Evolutionary conservation across 2,888 invertebrate genomes (phyloP), one percentile per base, ranked within the genome.

Genomic region (Chelonus formosanus): DNA sequence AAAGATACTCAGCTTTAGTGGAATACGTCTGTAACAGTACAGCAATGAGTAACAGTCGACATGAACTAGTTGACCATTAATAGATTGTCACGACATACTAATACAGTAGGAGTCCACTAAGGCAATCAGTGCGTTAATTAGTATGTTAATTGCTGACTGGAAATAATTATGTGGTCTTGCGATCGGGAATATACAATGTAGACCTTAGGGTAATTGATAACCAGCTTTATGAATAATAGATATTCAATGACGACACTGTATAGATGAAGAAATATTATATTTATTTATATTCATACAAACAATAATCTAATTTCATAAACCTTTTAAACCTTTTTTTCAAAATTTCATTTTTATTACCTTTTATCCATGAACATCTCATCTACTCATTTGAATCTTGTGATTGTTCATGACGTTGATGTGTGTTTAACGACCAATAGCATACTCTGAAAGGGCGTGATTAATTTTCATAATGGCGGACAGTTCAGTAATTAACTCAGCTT

Each of bases 81-180:
- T 57, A 57, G 52, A n/a, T 62, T 20, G 44, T 35, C 54, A 55
- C 35, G 53, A 7, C 45, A 31, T 56, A 20, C 43, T 32, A n/a
- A 34, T n/a, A 47, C 43, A 67, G 35, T 50, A 47, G 40, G 7
- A 54, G 58, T 58, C 62, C 63, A 54, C 34, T 58, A 62, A 65
- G 63, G 56, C 68, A 69, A 76, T 76, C 69, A 73, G 67, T 71
- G 35, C 67, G 71, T 72, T 75, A 77, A 77, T 77, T 74, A 73
- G 67, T 61, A 71, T 71, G 72, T 72, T 76, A 76, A 76, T 77
- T 75, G 75, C 60, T 65, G 50, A 50, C 59, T 5, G 40, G 40
- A 40, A 40, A 40, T 40, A 44, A 6, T 6, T 55, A 40, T 40
- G 35, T 40, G 3, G 6, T 20, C 10, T 56, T 10, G 44, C 56